Evolutionary conservation across 2,797 vertebrate genomes (phyloP).

Genomic region (Gymnoscopelus microlampas): DNA sequence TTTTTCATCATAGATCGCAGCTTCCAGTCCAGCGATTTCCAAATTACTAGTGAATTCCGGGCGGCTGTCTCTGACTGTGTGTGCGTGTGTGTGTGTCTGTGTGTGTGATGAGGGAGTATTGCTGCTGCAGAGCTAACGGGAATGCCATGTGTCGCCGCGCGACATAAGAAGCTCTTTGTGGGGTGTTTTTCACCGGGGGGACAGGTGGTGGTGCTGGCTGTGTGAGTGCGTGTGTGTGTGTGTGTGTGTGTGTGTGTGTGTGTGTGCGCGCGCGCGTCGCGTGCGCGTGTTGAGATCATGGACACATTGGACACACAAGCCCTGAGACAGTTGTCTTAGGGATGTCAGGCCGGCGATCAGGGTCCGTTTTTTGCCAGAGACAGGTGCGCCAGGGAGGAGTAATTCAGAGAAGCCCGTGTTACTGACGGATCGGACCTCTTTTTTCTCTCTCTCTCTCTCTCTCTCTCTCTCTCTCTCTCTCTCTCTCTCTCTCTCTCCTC

Average conservation of each 20-base stretch:
- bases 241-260: slow-evolving; percentile 23
- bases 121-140: slow-evolving; percentile 64
- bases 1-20: slow-evolving; percentile 48
- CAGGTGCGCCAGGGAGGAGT: slow-evolving; percentile 84
- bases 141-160: slow-evolving; percentile 82
- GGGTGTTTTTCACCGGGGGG: slow-evolving; percentile 74
- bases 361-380: slow-evolving; percentile 76
- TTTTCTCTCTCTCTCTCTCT: slow-evolving; percentile 47
- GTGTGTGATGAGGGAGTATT: slow-evolving; percentile 26
- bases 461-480: slow-evolving; percentile 45
- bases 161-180: slow-evolving; percentile 81
- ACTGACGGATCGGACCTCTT: slow-evolving; percentile 42
- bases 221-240: slow-evolving; percentile 35
- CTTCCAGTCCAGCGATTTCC: slow-evolving; percentile 49
- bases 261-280: neutral
- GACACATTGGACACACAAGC: slow-evolving; percentile 69
- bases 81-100: slow-evolving; percentile 32
- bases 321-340: slow-evolving; percentile 82
- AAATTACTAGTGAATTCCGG: slow-evolving; percentile 64
- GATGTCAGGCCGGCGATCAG: slow-evolving; percentile 79
- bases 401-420: slow-evolving; percentile 71
- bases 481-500: slow-evolving; percentile 48
- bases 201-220: slow-evolving; percentile 83
- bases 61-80: slow-evolving; percentile 57
- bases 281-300: slow-evolving; percentile 40